These are phyloP conservation scores for Campylomormyrus tamandua DNA, from an alignment of 2,113 vertebrate species.

Conservation along the genomic window DNA sequence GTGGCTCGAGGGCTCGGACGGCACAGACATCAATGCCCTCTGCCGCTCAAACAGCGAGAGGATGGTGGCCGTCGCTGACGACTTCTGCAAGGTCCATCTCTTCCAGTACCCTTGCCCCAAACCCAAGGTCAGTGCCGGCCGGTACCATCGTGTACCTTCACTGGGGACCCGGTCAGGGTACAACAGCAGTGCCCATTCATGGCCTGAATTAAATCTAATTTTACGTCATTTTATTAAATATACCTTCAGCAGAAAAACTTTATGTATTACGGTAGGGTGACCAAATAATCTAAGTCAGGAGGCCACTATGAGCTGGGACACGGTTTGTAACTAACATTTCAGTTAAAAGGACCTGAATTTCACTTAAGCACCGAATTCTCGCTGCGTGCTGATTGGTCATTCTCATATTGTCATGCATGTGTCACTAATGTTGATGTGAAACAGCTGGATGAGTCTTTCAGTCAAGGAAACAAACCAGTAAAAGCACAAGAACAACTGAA, in stretches of 20 bases:
- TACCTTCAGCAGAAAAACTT: not conserved
- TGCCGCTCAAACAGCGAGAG: constrained; percentile 78
- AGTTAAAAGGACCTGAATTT: not conserved
- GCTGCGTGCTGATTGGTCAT: too few relatives aligned
- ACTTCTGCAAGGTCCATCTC: constrained; percentile 88
- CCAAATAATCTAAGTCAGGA: not conserved
- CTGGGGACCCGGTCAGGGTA: not conserved
- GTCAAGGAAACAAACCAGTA: too few relatives aligned
- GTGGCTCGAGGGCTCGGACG: constrained; percentile 82
- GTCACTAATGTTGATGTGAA: too few relatives aligned
- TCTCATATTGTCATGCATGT: too few relatives aligned
- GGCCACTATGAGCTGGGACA: not conserved
- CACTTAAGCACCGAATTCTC: too few relatives aligned
- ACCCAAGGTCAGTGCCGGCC: constrained; percentile 65
- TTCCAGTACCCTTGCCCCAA: constrained; percentile 84
- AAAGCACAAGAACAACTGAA: too few relatives aligned
- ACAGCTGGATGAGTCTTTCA: too few relatives aligned
- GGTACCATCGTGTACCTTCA: not conserved
- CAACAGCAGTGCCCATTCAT: not conserved
- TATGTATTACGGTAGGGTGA: not conserved
- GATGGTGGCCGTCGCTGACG: constrained; percentile 77
- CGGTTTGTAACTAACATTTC: not conserved
- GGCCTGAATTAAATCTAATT: not conserved
- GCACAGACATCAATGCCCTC: constrained; percentile 85
- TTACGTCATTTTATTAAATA: not conserved